A percentile compares a stretch with the other conserved stretches of the same genome.
phyloP scores from a whole-genome alignment of 1,140 invertebrate genomes.

The Caerostris extrusa region DNA sequence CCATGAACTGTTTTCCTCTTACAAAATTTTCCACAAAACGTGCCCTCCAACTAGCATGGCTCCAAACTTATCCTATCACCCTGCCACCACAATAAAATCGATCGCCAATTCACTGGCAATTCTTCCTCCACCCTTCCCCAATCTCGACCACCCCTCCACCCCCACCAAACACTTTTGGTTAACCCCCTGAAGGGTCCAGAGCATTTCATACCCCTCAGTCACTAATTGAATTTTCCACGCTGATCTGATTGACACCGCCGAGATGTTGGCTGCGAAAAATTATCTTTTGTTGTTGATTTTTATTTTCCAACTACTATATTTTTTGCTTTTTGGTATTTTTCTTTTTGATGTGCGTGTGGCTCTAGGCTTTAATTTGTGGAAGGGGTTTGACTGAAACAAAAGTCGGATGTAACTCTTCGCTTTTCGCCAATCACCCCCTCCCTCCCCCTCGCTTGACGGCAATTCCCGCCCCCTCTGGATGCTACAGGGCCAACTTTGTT shows the following conservation, averaged over 20 bases:
- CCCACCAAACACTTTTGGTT: slow-evolving; percentile 41
- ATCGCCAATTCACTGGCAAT: slow-evolving; percentile 2
- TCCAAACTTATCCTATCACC: background rate
- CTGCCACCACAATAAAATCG: slow-evolving; percentile 25
- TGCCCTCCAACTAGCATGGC: slow-evolving; percentile 45
- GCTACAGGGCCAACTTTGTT: background rate
- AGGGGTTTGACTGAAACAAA: slow-evolving; percentile 55
- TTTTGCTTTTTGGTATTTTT: slow-evolving; percentile 41
- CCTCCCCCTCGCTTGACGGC: background rate
- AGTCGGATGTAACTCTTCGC: slow-evolving; percentile 67
- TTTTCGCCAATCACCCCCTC: background rate
- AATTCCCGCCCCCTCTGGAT: slow-evolving; percentile 14
- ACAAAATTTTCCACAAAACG: slow-evolving; percentile 40
- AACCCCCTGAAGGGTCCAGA: slow-evolving; percentile 39
- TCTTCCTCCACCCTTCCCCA: background rate
- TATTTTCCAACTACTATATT: slow-evolving; percentile 43
- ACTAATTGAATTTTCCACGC: slow-evolving; percentile 67
- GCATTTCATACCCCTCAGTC: slow-evolving; percentile 45
- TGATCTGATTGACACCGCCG: slow-evolving; percentile 54
- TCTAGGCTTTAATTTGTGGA: slow-evolving; percentile 63
- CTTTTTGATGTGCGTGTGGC: slow-evolving; percentile 56
- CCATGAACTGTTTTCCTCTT: slow-evolving; percentile 19
- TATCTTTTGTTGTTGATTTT: slow-evolving; percentile 56
- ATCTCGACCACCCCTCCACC: background rate
- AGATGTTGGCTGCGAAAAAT: slow-evolving; percentile 57